Conservation (phyloP, 53 echinoderm and acorn worm genomes). For the Luidia sarsii region DNA sequence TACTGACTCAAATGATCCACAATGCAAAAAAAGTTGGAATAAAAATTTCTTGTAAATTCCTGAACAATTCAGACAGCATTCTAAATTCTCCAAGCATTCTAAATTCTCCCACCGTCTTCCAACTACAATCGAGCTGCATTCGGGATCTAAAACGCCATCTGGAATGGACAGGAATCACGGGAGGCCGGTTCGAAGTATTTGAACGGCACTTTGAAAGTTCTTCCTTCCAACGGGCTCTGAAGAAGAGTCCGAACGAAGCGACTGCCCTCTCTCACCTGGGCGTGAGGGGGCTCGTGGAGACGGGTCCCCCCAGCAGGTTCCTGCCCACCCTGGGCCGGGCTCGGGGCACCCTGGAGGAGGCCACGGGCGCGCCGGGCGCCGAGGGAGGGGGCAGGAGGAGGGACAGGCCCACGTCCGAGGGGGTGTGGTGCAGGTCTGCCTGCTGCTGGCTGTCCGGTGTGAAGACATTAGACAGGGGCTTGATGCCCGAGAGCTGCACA, state of each 20-base stretch:
- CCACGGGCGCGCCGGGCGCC: constrained; percentile 50
- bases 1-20: no score
- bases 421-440: constrained; percentile 62
- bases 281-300: constrained; percentile 80
- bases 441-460: constrained; percentile 70
- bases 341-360: constrained; percentile 40
- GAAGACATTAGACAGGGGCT: constrained; percentile 71
- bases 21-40: no score
- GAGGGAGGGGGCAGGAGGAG: constrained; percentile 73
- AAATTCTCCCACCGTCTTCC: no score
- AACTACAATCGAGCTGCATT: no score
- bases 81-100: no score
- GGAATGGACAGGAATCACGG: no score
- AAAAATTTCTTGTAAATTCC: no score
- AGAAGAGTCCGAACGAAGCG: neutral
- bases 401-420: constrained; percentile 54
- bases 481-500: constrained; percentile 78
- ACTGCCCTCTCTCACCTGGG: constrained; percentile 75
- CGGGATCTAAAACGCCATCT: no score
- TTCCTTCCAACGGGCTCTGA: no score
- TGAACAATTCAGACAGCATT: no score
- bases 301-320: constrained; percentile 65
- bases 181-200: no score
- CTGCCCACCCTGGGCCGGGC: constrained; percentile 71
- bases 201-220: no score